phyloP scores from a whole-genome alignment of 2,888 invertebrate genomes.

The Mythimna lalbum region DNA sequence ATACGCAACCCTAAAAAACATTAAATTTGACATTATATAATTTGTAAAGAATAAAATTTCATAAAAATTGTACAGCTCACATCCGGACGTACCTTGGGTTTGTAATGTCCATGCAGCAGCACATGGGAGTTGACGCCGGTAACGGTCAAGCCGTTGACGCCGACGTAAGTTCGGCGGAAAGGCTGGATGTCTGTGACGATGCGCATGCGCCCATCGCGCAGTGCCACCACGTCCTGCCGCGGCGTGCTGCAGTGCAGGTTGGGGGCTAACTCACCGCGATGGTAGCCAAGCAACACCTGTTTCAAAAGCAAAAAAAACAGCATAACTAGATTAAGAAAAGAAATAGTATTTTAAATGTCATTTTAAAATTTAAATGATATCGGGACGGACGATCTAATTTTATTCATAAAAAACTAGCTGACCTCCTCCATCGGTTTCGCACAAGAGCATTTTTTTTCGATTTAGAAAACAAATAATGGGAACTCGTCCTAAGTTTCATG shows the following conservation, averaged over 20 bases:
- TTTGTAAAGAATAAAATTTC: no score
- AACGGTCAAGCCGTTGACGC: constrained; percentile 75
- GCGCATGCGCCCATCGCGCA: constrained; percentile 86
- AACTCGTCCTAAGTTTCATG: no score
- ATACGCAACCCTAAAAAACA: no score
- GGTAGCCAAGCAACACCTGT: constrained; percentile 92
- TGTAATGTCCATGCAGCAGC: constrained; percentile 72
- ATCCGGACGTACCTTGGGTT: constrained; percentile 69
- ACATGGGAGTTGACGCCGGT: constrained; percentile 77
- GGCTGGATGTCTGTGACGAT: constrained; percentile 90
- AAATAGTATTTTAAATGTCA: no score
- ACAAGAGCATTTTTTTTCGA: no score
- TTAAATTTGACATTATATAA: no score
- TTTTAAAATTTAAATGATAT: no score
- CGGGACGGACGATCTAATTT: no score
- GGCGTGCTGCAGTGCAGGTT: constrained; percentile 93
- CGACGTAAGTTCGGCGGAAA: constrained; percentile 88
- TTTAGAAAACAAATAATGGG: no score
- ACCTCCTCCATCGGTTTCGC: no score
- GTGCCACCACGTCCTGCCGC: constrained; percentile 82
- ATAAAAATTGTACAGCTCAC: no score
- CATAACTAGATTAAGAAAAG: not conserved
- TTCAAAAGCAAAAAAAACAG: not conserved
- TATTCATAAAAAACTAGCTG: no score
- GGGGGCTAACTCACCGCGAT: constrained; percentile 92